These are phyloP conservation scores for Chloroclysta siterata DNA, from an alignment of 2,888 invertebrate genomes.

Conservation along the genomic window DNA sequence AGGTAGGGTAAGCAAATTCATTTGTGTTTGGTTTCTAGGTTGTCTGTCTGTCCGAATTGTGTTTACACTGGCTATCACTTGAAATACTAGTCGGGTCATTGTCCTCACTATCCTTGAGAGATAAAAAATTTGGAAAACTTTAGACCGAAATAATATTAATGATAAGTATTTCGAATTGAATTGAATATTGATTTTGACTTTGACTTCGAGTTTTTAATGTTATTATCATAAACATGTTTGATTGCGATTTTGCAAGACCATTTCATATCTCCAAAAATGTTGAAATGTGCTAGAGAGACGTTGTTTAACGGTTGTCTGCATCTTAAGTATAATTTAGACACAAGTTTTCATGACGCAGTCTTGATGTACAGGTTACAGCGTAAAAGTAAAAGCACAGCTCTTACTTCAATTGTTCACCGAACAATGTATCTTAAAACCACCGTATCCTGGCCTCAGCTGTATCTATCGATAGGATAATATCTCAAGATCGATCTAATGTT, in stretches of 20 bases:
- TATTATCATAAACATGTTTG: too few species aligned
- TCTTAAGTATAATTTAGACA: too few species aligned
- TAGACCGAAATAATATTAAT: too few species aligned
- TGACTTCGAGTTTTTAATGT: too few species aligned
- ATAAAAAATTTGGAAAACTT: too few species aligned
- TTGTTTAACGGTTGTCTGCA: too few species aligned
- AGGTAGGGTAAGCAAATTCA: slow-evolving; percentile 1
- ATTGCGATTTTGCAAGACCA: too few species aligned
- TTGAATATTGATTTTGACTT: too few species aligned
- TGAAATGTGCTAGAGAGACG: too few species aligned
- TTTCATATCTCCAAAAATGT: too few species aligned
- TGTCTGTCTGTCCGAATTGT: slow-evolving; percentile 1
- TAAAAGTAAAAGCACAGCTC: slow-evolving; percentile 16
- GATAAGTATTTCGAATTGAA: too few species aligned
- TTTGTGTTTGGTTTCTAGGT: slow-evolving; percentile 10
- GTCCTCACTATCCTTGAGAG: neutral
- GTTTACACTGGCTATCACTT: neutral
- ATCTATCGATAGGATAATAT: slow-evolving; percentile 25
- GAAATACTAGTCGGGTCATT: neutral
- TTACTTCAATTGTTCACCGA: neutral
- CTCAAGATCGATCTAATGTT: slow-evolving; percentile 52
- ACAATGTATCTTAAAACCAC: slow-evolving; percentile 14
- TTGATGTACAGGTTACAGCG: slow-evolving; percentile 21
- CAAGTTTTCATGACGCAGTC: too few species aligned
- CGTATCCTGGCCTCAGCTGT: slow-evolving; percentile 11